Base-by-base conservation (phyloP, 2,797 vertebrate species). In the Brachymystax lenok region DNA sequence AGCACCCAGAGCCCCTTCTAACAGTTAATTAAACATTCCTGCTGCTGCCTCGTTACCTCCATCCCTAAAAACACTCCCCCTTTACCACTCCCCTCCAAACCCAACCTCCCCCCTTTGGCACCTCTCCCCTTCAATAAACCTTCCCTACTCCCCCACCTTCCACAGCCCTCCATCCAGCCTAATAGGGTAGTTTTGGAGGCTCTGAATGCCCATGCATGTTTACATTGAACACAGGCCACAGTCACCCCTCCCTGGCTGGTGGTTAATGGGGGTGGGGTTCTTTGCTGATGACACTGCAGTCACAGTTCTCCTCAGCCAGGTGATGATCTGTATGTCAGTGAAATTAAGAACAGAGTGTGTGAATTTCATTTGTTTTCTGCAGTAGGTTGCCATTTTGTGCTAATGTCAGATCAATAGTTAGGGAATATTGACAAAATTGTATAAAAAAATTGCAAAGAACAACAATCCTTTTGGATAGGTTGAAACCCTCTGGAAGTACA, bases 21-120 rank as follows among this genome's bases (percentile, higher is more conserved):
- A 86, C 85, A 89, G 92, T 94, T 94, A 93, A 94, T 93, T 92
- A 93, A 93, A 93, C 86, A 92, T 92, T 92, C 92, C 92, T 90
- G 86, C 80, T 85, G 85, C 90, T 82, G 81, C 81, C 19, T 17
- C 40, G 40, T 19, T 66, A 63, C 56, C 33, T 40, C 69, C 24
- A 1, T 52, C 69, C 40, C 71, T 24, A 28, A 52, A 27, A 13
- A 69, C 33, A 24, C 46, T 35, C 74, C 59, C 27, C 35, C 67
- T 28, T 46, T 35, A 35, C 63, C n/a, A 27, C 74, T 10, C 40
- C 46, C 13, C n/a, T 50, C 28, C 63, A 51, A 19, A 40, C 69
- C 5, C n/a, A 40, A 16, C 27, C 52, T 33, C 24, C 67, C 51
- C 51, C 19, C 33, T 27, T 35, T 59, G 66, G 24, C 46, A 27